Conservation (phyloP, 2,797 vertebrate species). For the Labroides dimidiatus region DNA sequence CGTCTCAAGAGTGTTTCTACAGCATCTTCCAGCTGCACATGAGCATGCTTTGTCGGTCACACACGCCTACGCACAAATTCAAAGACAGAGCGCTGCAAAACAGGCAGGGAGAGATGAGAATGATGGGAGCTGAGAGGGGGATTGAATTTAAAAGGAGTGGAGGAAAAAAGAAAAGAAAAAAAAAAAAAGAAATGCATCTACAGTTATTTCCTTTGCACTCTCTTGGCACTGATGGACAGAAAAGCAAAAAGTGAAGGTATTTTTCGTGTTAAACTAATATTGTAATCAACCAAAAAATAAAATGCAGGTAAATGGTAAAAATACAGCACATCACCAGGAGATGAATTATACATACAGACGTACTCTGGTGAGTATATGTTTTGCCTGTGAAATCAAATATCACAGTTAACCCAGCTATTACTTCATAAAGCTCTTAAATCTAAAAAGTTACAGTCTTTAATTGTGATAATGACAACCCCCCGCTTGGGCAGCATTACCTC, state of each 20-base stretch:
- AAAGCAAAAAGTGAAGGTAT: slow-evolving; percentile 10
- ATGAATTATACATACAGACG: slow-evolving; percentile 11
- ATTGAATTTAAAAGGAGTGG: slow-evolving; percentile 42
- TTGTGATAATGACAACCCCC: slow-evolving; percentile 24
- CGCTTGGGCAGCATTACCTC: background rate
- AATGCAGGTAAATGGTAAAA: too few species aligned
- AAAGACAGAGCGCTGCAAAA: background rate
- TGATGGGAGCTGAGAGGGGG: slow-evolving; percentile 24
- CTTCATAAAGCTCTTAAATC: slow-evolving; percentile 17
- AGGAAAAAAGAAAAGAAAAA: slow-evolving; percentile 35
- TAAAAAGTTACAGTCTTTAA: slow-evolving; percentile 15
- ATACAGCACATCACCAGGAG: too few species aligned
- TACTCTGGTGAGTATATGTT: slow-evolving; percentile 5
- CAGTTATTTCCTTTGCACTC: slow-evolving; percentile 47
- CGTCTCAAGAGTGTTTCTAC: slow-evolving; percentile 13
- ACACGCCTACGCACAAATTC: background rate
- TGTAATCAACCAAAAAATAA: slow-evolving; percentile 5
- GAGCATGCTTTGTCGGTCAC: slow-evolving; percentile 13
- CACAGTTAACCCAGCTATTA: slow-evolving; percentile 4
- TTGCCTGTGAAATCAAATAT: slow-evolving; percentile 20
- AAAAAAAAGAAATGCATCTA: slow-evolving; percentile 36
- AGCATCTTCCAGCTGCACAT: slow-evolving; percentile 21
- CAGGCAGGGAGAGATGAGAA: slow-evolving; percentile 6
- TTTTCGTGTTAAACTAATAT: slow-evolving; percentile 24
- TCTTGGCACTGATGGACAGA: slow-evolving; percentile 16